These are phyloP conservation scores for Dryomyza anilis DNA, from an alignment of 2,888 invertebrate genomes.

Conservation along the genomic window DNA sequence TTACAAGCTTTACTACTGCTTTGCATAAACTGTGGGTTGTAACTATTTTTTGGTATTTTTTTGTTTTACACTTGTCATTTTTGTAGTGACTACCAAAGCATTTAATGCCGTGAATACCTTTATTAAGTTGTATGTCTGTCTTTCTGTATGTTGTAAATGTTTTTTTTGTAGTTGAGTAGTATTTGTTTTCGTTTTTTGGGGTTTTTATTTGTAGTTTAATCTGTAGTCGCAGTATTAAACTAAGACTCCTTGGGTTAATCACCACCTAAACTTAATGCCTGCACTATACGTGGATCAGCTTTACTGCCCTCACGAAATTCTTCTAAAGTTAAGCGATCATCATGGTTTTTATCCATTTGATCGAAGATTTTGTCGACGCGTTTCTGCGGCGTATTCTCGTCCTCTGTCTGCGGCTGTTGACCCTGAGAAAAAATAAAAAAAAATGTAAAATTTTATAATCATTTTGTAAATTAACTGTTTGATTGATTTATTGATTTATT, in stretches of 20 bases:
- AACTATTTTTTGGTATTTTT: neutral
- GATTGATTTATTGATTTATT: too few species aligned
- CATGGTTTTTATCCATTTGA: slow-evolving; percentile 98
- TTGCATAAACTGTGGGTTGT: too few species aligned
- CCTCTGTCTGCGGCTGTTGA: slow-evolving; percentile 82
- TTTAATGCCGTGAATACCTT: neutral
- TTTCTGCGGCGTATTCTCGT: slow-evolving; percentile 89
- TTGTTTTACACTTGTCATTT: neutral
- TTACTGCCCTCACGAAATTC: slow-evolving; percentile 97
- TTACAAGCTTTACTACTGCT: slow-evolving; percentile 30
- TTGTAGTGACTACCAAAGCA: slow-evolving; percentile 12
- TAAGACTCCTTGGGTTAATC: slow-evolving; percentile 64
- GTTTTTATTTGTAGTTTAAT: slow-evolving; percentile 39
- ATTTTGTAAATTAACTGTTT: too few species aligned
- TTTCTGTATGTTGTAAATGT: neutral
- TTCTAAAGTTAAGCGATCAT: slow-evolving; percentile 92
- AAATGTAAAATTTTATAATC: too few species aligned
- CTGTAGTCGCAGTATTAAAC: slow-evolving; percentile 39
- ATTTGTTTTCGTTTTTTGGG: slow-evolving; percentile 25
- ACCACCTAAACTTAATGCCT: slow-evolving; percentile 83
- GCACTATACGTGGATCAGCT: slow-evolving; percentile 95
- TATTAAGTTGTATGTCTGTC: neutral
- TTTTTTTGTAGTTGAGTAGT: slow-evolving; percentile 1
- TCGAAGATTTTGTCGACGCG: slow-evolving; percentile 97
- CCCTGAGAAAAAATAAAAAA: slow-evolving; percentile 65